Base-by-base conservation (phyloP, 2,888 invertebrate genomes). In the Embidobia sp. region DNA sequence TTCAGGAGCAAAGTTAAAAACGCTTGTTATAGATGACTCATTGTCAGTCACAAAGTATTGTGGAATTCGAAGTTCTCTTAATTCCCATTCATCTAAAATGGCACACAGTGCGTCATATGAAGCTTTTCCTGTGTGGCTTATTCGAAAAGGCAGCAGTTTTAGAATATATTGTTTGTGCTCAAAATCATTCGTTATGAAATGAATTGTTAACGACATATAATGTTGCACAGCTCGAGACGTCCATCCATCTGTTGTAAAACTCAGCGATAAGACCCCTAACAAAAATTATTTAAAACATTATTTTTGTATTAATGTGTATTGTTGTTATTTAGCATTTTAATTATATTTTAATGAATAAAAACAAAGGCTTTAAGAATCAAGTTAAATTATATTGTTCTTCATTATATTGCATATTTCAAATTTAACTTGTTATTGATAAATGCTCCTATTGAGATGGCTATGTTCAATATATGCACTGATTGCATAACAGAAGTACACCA, bases 191-290 rank as follows among this genome's bases (percentile, higher is more conserved):
- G 31, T 33, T 3, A 46, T 6, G 27, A 22, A 59, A n/a, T 59
- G 59, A 7, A 59, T 1, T 13, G 59, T 46, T 15, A 59, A 33
- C 1, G 46, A 59, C 2, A 59, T 3, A 10, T 59, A 59, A 1
- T 6, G 13, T 15, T 59, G 33, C 1, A 59, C 22, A n/a, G 44
- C 31, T 8, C 33, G 15, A 2, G 59, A 31, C 7, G 42, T 8
- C 57, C 57, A 57, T 1, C 57, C 57, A 42, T 57, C 57, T 1
- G 42, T 29, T 1, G 59, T 59, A 15, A 59, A 46, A 5, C 44
- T 1, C 0, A 59, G 15, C 6, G 35, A 27, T 4, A 5, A 8
- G 8, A 29, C 15, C 1, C 48, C 48, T 48, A n/a, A 6, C 4
- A 26, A 26, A 10, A 4, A 46, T n/a, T n/a, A n/a, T n/a, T n/a